These are phyloP conservation scores for Cinara cedri DNA, from an alignment of 2,888 invertebrate genomes.

Conservation along the genomic window DNA sequence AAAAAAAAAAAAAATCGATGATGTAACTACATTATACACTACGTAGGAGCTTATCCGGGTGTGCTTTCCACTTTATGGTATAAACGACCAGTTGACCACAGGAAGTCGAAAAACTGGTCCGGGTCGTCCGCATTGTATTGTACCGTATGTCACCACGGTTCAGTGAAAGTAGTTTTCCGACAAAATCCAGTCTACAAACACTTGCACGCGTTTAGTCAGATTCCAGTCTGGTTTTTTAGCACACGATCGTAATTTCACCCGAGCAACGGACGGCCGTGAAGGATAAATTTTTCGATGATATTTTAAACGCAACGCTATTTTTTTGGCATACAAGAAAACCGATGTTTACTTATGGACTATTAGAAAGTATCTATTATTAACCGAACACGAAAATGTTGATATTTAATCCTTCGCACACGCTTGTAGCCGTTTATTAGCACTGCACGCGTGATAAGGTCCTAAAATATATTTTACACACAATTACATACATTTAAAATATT, in stretches of 20 bases:
- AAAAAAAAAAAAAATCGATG: constrained; percentile 25
- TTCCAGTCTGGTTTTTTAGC: constrained; percentile 33
- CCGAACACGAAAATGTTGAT: not conserved
- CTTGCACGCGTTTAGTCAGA: not conserved
- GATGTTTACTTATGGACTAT: not conserved
- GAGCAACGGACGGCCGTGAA: not conserved
- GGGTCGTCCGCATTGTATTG: constrained; percentile 38
- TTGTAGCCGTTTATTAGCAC: no score
- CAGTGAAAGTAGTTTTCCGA: constrained; percentile 49
- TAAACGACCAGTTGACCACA: constrained; percentile 34
- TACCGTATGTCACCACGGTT: constrained; percentile 42
- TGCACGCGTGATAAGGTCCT: not conserved
- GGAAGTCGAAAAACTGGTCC: constrained; percentile 56
- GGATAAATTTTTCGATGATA: constrained; percentile 1
- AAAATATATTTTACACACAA: no score
- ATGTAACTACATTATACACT: constrained; percentile 6
- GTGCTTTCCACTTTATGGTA: constrained; percentile 26
- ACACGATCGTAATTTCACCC: constrained; percentile 35
- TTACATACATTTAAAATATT: no score
- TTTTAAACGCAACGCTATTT: not conserved
- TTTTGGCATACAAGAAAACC: constrained; percentile 27
- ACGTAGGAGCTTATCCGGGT: constrained; percentile 27
- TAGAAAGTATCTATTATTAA: constrained; percentile 25
- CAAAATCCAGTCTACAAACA: constrained; percentile 31
- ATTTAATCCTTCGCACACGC: no score